Evolutionary conservation across 2,888 invertebrate species (phyloP).

Genomic region (Eustalomyia histrio): DNA sequence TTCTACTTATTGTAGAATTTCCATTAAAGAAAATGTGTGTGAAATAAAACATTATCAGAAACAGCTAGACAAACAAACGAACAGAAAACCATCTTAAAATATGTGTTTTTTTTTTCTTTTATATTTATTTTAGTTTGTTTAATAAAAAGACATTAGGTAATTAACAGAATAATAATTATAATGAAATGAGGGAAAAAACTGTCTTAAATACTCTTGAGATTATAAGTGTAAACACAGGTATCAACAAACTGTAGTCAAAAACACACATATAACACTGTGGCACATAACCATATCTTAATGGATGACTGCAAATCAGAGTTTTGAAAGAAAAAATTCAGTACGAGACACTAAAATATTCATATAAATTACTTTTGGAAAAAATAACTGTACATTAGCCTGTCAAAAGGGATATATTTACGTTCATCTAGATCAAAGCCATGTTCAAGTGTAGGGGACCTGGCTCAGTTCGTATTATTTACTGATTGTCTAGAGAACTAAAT

Average conservation of each 20-base stretch:
- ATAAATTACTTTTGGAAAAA: no score
- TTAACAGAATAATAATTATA: constrained; percentile 39
- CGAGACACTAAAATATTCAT: no score
- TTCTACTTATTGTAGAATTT: constrained; percentile 18
- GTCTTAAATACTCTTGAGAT: constrained; percentile 50
- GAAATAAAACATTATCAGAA: constrained; percentile 3
- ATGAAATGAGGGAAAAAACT: constrained; percentile 2
- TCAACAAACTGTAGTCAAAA: constrained; percentile 50
- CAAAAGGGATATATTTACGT: no score
- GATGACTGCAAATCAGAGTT: neutral
- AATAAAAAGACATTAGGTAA: constrained; percentile 35
- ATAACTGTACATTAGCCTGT: no score
- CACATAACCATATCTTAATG: constrained; percentile 42
- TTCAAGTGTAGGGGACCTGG: no score
- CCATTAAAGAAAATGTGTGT: constrained; percentile 1
- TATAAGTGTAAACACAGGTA: constrained; percentile 63
- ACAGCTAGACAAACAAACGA: constrained; percentile 12
- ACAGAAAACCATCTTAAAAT: constrained; percentile 1
- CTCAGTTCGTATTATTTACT: no score
- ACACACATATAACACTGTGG: constrained; percentile 25
- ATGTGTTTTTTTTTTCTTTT: neutral
- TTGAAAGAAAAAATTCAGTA: no score
- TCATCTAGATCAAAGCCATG: no score
- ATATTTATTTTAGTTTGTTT: neutral
- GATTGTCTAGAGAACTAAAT: no score